Evolutionary conservation across 2,797 vertebrate genomes (phyloP), one percentile per base, ranked within the genome.

Genomic region (Propithecus perrieri): DNA sequence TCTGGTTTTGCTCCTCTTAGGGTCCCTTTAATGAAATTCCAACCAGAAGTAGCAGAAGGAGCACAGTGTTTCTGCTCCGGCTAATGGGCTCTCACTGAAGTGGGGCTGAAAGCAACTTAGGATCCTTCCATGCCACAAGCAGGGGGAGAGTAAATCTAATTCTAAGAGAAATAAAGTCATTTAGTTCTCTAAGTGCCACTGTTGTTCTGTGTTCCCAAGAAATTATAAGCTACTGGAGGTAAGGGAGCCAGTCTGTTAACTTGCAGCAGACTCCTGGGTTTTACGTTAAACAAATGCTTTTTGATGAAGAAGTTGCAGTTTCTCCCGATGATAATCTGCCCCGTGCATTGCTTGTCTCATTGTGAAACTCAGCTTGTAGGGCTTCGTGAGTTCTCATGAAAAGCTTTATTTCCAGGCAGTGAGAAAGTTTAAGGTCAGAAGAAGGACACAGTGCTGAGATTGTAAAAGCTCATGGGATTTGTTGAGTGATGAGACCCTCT

Each of bases 391-490:
- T 94, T 80, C 41, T 85, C 89, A 7, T 10, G 80, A 74, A 96
- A 90, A 81, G 38, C 75, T 93, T 93, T 97, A 57, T 95, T 97
- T 97, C 79, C 85, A 93, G 76, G 81, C 94, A 91, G 59, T 28
- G 38, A 95, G 96, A 83, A 95, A 95, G 84, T 92, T 96, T 96
- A 96, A 97, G 94, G 94, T 97, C 80, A 96, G 71, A 94, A 91
- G 83, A 96, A 97, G 91, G 91, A 96, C 97, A 93, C 26, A 26
- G 74, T 4, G 13, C 57, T 53, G 74, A 92, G 67, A 95, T 57
- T 85, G 35, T 90, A 93, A 92, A 97, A 87, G 46, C 97, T 97
- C 81, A 10, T 0, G 46, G 93, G 89, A 96, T 95, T 93, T 85
- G 95, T 17, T 96, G 97, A 97, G 84, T 96, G 81, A 97, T 95